Percentiles rank a stretch among this genome's conserved stretches.
Conservation (phyloP, 2,113 vertebrate species). For the Cheirogaleus medius region DNA sequence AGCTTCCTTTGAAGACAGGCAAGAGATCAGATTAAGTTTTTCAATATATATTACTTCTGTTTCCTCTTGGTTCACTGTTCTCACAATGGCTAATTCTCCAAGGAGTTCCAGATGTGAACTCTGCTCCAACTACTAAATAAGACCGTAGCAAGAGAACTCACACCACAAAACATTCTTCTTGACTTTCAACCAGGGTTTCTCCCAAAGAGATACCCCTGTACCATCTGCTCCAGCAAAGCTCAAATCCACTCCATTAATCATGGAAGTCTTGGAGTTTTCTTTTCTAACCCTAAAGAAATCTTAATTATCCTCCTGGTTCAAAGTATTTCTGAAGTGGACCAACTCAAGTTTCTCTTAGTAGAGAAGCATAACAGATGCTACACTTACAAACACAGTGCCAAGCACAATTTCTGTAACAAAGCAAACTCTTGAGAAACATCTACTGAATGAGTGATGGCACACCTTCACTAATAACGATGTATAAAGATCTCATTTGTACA, state of each 20-base stretch:
- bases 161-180: slow-evolving; percentile 48
- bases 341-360: background rate
- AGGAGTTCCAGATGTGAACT: slow-evolving; percentile 67
- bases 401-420: background rate
- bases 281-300: slow-evolving; percentile 53
- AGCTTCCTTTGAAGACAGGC: slow-evolving; percentile 69
- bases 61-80: slow-evolving; percentile 60
- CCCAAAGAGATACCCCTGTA: slow-evolving; percentile 52
- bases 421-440: background rate
- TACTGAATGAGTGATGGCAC: background rate
- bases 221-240: slow-evolving; percentile 65
- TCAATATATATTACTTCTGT: slow-evolving; percentile 64
- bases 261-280: slow-evolving; percentile 12
- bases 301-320: slow-evolving; percentile 39
- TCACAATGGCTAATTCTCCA: slow-evolving; percentile 58
- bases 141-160: slow-evolving; percentile 40
- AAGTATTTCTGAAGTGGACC: background rate
- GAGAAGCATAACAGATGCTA: background rate
- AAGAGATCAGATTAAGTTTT: slow-evolving; percentile 74
- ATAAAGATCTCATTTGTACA: background rate
- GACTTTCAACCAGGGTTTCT: slow-evolving; percentile 56
- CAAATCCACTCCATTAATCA: slow-evolving; percentile 66
- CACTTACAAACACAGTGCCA: background rate
- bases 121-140: slow-evolving; percentile 63
- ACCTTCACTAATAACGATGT: background rate